These are phyloP conservation scores for Xenotilapia leptura DNA, from an alignment of 2,113 vertebrate species.

Conservation along the genomic window DNA sequence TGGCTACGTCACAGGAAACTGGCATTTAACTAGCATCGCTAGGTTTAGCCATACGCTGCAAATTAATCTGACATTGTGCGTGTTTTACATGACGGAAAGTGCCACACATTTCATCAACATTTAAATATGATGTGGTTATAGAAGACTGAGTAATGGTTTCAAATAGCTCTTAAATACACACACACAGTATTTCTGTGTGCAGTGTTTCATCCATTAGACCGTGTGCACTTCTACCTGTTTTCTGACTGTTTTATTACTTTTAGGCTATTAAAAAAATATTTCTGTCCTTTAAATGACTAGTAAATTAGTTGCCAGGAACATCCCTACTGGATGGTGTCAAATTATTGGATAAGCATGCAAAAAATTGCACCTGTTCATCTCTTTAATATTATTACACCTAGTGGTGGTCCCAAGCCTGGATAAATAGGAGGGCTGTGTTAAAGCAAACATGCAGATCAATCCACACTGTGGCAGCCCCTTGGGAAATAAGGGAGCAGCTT, in stretches of 20 bases:
- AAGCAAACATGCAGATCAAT: not conserved
- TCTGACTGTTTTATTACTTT: not conserved
- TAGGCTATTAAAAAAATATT: not conserved
- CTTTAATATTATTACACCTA: not conserved
- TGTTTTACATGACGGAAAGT: not conserved
- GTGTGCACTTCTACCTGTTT: not conserved
- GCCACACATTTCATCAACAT: not conserved
- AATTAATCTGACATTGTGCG: not conserved
- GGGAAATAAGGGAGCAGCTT: not conserved
- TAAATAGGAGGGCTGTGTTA: not conserved
- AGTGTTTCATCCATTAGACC: not conserved
- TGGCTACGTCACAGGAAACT: not conserved
- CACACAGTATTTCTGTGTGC: not conserved
- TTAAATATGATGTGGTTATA: not conserved
- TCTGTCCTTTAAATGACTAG: not conserved
- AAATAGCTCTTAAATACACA: not conserved
- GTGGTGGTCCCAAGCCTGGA: not conserved
- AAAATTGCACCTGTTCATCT: not conserved
- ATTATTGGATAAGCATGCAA: not conserved
- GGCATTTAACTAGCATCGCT: not conserved
- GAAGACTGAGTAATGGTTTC: not conserved
- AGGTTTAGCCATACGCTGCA: not conserved
- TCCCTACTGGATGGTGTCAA: not conserved
- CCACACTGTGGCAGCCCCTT: not conserved
- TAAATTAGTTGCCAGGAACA: not conserved